These are phyloP conservation scores for Machaerirhynchus nigripectus DNA, from an alignment of 2,113 vertebrate genomes.

Conservation along the genomic window DNA sequence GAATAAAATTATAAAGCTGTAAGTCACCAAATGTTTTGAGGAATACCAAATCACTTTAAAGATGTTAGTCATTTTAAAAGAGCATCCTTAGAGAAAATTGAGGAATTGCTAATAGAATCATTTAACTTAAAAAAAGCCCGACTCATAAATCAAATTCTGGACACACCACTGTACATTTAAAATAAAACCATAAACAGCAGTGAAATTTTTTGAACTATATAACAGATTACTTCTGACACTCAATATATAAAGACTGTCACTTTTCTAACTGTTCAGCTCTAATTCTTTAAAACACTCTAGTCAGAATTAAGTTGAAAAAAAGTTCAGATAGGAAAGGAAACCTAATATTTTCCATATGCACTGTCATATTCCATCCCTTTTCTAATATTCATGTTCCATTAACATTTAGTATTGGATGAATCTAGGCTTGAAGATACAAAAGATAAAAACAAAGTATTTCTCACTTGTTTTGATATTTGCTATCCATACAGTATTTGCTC, in stretches of 20 bases:
- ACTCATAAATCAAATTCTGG: not conserved
- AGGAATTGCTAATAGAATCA: not conserved
- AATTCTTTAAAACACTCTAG: constrained; percentile 60
- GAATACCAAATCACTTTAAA: not conserved
- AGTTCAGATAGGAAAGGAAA: constrained; percentile 50
- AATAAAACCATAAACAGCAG: constrained; percentile 16
- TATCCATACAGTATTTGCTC: constrained; percentile 23
- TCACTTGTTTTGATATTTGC: constrained; percentile 48
- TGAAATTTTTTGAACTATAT: not conserved
- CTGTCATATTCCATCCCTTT: constrained; percentile 80
- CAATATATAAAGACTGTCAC: not conserved
- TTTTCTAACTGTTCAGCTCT: constrained; percentile 25
- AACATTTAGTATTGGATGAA: constrained; percentile 67
- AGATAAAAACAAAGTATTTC: constrained; percentile 26
- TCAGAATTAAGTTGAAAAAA: constrained; percentile 36
- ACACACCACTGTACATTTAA: not conserved
- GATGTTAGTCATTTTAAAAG: not conserved
- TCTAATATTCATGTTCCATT: constrained; percentile 78
- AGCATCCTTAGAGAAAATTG: not conserved
- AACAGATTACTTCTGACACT: not conserved
- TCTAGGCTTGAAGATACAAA: constrained; percentile 45
- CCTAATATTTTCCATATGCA: constrained; percentile 85
- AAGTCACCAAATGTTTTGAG: not conserved
- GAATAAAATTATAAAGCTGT: not conserved
- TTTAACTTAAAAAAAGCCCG: not conserved